Conservation (phyloP, 2,888 invertebrate genomes). For the Agrenia bidenticulata region DNA sequence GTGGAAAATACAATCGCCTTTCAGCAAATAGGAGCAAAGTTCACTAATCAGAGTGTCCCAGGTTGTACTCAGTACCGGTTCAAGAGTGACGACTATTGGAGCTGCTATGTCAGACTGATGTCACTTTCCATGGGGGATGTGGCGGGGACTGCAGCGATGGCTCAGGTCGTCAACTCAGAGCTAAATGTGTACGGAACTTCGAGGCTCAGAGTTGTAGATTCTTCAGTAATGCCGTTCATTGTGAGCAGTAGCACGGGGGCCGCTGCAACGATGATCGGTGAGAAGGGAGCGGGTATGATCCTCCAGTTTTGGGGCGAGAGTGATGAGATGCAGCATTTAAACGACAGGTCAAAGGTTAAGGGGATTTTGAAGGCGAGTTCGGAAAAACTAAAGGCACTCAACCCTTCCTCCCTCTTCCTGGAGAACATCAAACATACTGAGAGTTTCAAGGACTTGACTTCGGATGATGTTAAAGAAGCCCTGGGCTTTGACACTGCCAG, state of each 20-base stretch:
- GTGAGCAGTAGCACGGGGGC: slow-evolving; percentile 17
- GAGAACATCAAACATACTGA: slow-evolving; percentile 3
- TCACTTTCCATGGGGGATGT: slow-evolving; percentile 26
- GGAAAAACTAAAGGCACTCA: background rate
- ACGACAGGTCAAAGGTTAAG: no score
- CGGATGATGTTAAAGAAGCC: slow-evolving; percentile 2
- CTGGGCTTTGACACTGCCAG: background rate
- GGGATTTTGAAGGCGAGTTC: background rate
- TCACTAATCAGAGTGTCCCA: slow-evolving; percentile 27
- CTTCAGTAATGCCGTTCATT: slow-evolving; percentile 36
- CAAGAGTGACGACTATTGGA: slow-evolving; percentile 29
- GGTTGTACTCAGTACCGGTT: slow-evolving; percentile 25
- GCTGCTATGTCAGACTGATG: slow-evolving; percentile 29
- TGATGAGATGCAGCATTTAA: no score
- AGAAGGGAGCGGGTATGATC: slow-evolving; percentile 35
- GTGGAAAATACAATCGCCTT: slow-evolving; percentile 33
- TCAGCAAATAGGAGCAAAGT: slow-evolving; percentile 20
- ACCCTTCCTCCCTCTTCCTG: background rate
- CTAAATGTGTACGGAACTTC: slow-evolving; percentile 33
- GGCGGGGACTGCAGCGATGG: slow-evolving; percentile 34
- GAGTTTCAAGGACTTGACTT: background rate
- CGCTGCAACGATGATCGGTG: slow-evolving; percentile 33
- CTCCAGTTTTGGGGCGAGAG: slow-evolving; percentile 13
- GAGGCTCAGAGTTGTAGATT: slow-evolving; percentile 40
- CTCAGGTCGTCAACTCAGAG: slow-evolving; percentile 34